A percentile compares a stretch with the other conserved stretches of the same genome.
phyloP scores from a whole-genome alignment of 2,113 vertebrate genomes.

The Halichoeres trimaculatus region DNA sequence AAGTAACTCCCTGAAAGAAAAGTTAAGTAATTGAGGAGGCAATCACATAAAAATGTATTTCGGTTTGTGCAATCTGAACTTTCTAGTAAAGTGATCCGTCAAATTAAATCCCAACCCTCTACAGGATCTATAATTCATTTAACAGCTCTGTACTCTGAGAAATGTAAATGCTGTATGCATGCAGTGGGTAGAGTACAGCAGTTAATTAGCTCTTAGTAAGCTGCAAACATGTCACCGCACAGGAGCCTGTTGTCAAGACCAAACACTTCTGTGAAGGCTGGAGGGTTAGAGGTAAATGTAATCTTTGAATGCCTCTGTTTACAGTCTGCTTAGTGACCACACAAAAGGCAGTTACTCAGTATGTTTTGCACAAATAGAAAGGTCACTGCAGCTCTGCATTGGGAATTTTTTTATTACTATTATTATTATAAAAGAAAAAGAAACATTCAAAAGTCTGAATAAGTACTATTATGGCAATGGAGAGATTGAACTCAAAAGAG shows the following conservation, averaged over 20 bases:
- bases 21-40: slow-evolving; percentile 45
- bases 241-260: slow-evolving; percentile 10
- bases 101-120: slow-evolving; percentile 51
- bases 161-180: slow-evolving; percentile 11
- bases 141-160: slow-evolving; percentile 16
- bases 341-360: neutral
- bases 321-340: neutral
- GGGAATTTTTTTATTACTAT: neutral
- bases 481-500: neutral
- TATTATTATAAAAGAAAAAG: too few species aligned
- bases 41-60: slow-evolving; percentile 51
- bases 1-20: slow-evolving; percentile 60
- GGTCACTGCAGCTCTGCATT: neutral
- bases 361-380: neutral
- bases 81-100: slow-evolving; percentile 33
- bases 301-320: neutral
- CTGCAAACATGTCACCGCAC: slow-evolving; percentile 22
- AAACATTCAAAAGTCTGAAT: neutral
- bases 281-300: neutral
- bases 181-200: neutral
- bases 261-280: slow-evolving; percentile 6
- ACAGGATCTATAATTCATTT: slow-evolving; percentile 8
- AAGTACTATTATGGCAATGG: too few species aligned
- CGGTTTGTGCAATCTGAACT: slow-evolving; percentile 22
- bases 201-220: slow-evolving; percentile 26